Percentiles rank a stretch among this genome's conserved stretches.
Evolutionary conservation across 2,888 invertebrate genomes (phyloP).

Genomic region (Agonopterix arenella): DNA sequence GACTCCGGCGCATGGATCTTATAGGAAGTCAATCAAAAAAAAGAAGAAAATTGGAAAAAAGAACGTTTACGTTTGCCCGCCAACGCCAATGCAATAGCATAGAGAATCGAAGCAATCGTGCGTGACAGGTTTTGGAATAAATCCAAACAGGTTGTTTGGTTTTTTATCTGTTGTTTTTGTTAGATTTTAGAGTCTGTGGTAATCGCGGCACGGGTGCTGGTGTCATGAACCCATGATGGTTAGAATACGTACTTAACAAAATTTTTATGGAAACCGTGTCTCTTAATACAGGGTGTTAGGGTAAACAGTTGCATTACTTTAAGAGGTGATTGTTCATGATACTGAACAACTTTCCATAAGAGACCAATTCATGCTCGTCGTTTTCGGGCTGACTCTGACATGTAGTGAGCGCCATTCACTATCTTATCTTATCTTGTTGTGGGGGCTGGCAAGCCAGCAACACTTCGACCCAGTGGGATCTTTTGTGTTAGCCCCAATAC

Average conservation of each 20-base stretch:
- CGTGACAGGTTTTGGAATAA: slow-evolving; percentile 22
- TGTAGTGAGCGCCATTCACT: no score
- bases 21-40: slow-evolving; percentile 23
- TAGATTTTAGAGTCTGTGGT: slow-evolving; percentile 11
- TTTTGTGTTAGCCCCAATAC: no score
- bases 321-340: no score
- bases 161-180: slow-evolving; percentile 19
- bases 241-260: neutral
- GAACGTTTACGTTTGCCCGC: slow-evolving; percentile 15
- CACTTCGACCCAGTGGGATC: no score
- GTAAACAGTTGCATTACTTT: no score
- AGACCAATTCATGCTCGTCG: no score
- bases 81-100: slow-evolving; percentile 17
- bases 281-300: no score
- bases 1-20: slow-evolving; percentile 23
- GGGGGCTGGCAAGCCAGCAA: no score
- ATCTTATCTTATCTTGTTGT: no score
- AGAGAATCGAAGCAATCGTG: slow-evolving; percentile 30
- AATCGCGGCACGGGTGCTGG: slow-evolving; percentile 23
- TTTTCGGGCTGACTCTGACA: no score
- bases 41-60: slow-evolving; percentile 13
- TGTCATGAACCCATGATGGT: slow-evolving; percentile 16
- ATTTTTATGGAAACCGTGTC: no score
- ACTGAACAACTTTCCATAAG: no score
- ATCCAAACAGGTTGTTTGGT: slow-evolving; percentile 31